phyloP scores from a whole-genome alignment of 1,140 invertebrate genomes.

The Lamellibrachia luymesi region DNA sequence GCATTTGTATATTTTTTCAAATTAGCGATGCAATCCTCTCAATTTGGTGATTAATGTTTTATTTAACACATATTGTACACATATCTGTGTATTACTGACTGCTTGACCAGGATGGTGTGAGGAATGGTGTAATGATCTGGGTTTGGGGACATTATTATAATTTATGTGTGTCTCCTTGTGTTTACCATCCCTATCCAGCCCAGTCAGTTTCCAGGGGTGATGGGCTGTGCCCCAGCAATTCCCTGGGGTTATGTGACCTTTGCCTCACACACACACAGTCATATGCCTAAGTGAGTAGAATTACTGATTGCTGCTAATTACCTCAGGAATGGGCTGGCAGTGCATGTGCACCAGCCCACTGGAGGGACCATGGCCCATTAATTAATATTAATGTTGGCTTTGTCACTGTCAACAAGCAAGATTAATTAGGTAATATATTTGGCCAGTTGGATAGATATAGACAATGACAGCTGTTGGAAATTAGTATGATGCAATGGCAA shows the following conservation, averaged over 20 bases:
- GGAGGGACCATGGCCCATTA: background rate
- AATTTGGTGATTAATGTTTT: background rate
- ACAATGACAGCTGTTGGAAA: background rate
- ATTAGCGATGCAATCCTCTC: background rate
- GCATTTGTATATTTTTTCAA: background rate
- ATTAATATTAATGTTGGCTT: background rate
- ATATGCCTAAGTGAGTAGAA: background rate
- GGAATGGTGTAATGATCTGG: background rate
- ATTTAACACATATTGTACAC: background rate
- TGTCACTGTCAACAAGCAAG: background rate
- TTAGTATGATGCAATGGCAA: background rate
- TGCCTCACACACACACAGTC: too few species aligned
- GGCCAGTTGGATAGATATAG: background rate
- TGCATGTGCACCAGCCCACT: background rate
- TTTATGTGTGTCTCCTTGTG: background rate
- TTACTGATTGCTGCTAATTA: background rate
- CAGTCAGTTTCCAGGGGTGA: too few species aligned
- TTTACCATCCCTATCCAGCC: background rate
- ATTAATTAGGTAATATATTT: background rate
- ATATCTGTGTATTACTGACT: background rate
- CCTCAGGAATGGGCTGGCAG: background rate
- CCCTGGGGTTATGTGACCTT: too few species aligned
- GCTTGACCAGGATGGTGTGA: background rate
- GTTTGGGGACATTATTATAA: background rate
- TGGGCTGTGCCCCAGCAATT: too few species aligned